Evolutionary conservation across 2,113 vertebrate species (phyloP), one percentile per base, ranked within the genome.

Genomic region (Holacanthus passer): DNA sequence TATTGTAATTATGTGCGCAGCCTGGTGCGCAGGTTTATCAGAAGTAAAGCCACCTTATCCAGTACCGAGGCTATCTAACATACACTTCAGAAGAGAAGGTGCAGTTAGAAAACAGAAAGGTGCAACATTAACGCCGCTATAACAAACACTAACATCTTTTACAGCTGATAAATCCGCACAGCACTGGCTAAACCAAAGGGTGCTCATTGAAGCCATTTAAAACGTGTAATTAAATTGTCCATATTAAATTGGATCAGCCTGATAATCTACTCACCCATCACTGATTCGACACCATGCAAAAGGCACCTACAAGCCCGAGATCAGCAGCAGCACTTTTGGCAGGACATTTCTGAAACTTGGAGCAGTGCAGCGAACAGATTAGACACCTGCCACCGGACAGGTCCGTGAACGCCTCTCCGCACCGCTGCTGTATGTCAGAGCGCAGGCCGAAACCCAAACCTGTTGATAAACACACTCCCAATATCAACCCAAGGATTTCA

Each of bases 401-500:
- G 13, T 67, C 60, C 3, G 47, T 69, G 77, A 77, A 73, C 45
- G 73, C 73, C 76, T 69, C 55, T 73, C 72, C 31, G n/a, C n/a
- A 47, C 56, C 16, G 74, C 74, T 69, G 68, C 69, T 63, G 78
- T 83, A 7, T 75, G 74, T 86, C 65, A 68, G 67, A 68, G 3
- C 74, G 48, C 77, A 71, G 41, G 69, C 17, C 73, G 88, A 91
- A 92, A 93, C 77, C 55, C 29, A 69, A 93, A 93, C 88, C 90
- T 90, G 87, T 91, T 93, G 91, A 92, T 93, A 82, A 88, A 85
- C 80, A 75, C 75, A 75, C 77, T 77, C 73, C 68, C 88, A 77
- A 85, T 88, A 84, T 80, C 83, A n/a, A 87, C 74, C 78, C 88
- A 82, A 77, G 65, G 70, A 84, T 87, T 79, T 78, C n/a, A 73